These are phyloP conservation scores for Drosophila buzzatii DNA, from an alignment of 2,888 invertebrate genomes.

Conservation along the genomic window DNA sequence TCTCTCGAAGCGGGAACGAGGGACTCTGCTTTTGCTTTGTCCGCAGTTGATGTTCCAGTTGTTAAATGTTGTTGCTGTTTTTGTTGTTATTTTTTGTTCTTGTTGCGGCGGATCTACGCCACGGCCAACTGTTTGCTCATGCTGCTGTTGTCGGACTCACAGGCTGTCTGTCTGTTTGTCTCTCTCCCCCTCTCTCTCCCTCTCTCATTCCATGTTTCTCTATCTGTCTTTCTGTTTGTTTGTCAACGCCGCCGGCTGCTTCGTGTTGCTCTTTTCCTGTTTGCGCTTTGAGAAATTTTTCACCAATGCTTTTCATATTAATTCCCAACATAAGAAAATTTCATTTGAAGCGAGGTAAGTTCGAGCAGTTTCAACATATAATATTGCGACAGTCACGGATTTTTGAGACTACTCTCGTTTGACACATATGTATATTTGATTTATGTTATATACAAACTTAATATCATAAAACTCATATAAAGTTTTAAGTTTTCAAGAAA, in stretches of 20 bases:
- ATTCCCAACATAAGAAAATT: not conserved
- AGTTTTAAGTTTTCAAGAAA: not conserved
- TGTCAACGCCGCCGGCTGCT: slow-evolving; percentile 57
- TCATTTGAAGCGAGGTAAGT: not conserved
- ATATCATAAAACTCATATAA: not conserved
- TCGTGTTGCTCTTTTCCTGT: slow-evolving; percentile 61
- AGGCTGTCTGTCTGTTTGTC: slow-evolving; percentile 16
- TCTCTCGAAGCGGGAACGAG: slow-evolving; percentile 47
- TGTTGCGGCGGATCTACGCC: slow-evolving; percentile 27
- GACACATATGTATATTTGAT: not conserved
- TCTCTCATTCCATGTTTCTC: slow-evolving; percentile 23
- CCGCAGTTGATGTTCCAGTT: slow-evolving; percentile 20
- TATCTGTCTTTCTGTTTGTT: slow-evolving; percentile 33
- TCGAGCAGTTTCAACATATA: not conserved
- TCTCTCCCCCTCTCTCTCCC: slow-evolving; percentile 22
- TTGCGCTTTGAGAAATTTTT: slow-evolving; percentile 57
- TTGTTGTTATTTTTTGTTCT: slow-evolving; percentile 10
- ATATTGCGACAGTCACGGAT: not conserved
- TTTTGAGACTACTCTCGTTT: not conserved
- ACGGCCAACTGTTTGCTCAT: slow-evolving; percentile 37
- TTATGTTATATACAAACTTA: not conserved
- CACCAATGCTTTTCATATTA: slow-evolving; percentile 19
- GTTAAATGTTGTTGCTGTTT: slow-evolving; percentile 10
- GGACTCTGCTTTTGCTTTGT: slow-evolving; percentile 27
- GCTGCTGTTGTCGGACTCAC: slow-evolving; percentile 7